Evolutionary conservation across 2,888 invertebrate species (phyloP).

Genomic region (Camponotus fellah): DNA sequence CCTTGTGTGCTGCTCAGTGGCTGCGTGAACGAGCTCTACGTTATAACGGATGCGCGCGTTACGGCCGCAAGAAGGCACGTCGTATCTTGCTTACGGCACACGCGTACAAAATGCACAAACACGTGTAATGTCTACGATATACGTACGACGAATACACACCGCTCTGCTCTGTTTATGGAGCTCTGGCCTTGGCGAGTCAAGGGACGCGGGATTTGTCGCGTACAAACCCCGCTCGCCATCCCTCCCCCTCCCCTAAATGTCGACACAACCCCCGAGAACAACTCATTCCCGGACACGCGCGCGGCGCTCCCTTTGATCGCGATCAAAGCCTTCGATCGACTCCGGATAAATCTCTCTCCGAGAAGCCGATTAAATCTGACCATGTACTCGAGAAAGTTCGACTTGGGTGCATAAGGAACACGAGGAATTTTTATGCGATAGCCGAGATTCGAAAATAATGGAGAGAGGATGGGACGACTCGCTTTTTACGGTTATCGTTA

Average conservation of each 20-base stretch:
- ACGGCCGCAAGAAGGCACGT: conserved; percentile 49
- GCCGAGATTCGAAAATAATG: neutral
- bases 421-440: neutral
- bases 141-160: neutral
- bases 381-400: conserved; percentile 2
- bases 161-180: conserved; percentile 52
- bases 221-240: conserved; percentile 19
- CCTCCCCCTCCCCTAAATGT: neutral
- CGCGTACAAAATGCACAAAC: conserved; percentile 45
- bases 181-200: conserved; percentile 62
- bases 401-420: neutral
- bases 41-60: conserved; percentile 53
- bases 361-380: conserved; percentile 11
- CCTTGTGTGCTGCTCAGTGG: conserved; percentile 51
- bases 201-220: conserved; percentile 60
- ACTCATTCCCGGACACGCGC: conserved; percentile 44
- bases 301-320: conserved; percentile 29
- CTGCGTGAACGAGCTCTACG: conserved; percentile 54
- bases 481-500: neutral
- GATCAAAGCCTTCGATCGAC: conserved; percentile 31
- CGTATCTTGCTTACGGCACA: conserved; percentile 58
- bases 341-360: conserved; percentile 2
- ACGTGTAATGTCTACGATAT: conserved; percentile 49
- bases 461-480: neutral
- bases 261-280: conserved; percentile 30